Conservation (phyloP, 92 coral and sea anemone species). For the Diadumene lineata region DNA sequence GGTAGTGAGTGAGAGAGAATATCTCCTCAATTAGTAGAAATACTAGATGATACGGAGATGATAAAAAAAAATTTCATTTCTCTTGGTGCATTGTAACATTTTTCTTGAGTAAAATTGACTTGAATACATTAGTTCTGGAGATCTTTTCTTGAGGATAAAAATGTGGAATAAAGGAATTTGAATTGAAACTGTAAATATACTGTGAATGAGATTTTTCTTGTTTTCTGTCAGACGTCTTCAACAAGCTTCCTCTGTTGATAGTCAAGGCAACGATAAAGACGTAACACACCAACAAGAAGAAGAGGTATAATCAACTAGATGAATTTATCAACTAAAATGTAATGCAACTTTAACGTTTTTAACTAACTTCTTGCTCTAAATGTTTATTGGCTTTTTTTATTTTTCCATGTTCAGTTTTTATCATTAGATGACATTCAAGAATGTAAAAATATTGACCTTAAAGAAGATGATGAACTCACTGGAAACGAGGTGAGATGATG, state of each 20-base stretch:
- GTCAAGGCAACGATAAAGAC: slow-evolving; percentile 85
- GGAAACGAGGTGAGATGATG: slow-evolving; percentile 39
- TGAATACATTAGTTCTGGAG: no score
- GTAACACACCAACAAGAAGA: slow-evolving; percentile 62
- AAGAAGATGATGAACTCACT: slow-evolving; percentile 58
- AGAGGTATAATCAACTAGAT: slow-evolving; percentile 47
- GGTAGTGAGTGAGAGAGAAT: no score
- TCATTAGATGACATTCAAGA: slow-evolving; percentile 83
- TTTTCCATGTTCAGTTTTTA: slow-evolving; percentile 52
- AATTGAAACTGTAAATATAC: background rate
- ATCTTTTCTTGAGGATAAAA: no score
- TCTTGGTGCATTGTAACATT: no score
- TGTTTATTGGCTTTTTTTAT: background rate
- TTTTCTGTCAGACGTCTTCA: slow-evolving; percentile 70
- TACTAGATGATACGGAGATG: no score
- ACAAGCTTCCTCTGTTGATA: slow-evolving; percentile 91
- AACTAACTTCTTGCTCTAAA: no score
- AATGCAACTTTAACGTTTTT: background rate
- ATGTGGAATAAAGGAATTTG: no score
- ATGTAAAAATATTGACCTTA: slow-evolving; percentile 89
- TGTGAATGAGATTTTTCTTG: background rate
- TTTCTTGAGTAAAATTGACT: no score
- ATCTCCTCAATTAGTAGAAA: no score
- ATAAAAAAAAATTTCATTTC: no score
- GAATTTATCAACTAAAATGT: background rate